phyloP scores from a whole-genome alignment of 2,113 vertebrate species.

The Pogona vitticeps region DNA sequence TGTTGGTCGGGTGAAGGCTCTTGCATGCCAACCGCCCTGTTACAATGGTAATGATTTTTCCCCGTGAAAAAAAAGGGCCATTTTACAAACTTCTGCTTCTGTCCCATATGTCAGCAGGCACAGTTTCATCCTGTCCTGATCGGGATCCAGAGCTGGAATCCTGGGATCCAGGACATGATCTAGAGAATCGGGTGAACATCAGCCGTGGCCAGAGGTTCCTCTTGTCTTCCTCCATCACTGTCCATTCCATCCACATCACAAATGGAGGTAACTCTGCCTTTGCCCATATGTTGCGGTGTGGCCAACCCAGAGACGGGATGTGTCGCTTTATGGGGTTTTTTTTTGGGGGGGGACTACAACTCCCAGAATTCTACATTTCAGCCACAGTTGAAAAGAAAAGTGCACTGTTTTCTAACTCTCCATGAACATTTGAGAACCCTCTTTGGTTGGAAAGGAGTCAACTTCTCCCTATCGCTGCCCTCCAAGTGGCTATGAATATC shows the following conservation, averaged over 20 bases:
- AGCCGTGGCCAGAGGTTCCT: constrained; percentile 80
- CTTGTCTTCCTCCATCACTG: constrained; percentile 86
- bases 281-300: too few relatives aligned
- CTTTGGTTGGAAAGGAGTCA: not conserved
- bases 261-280: constrained; percentile 80
- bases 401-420: not conserved
- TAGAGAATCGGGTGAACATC: constrained; percentile 79
- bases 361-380: too few relatives aligned
- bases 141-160: constrained; percentile 81
- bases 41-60: not conserved
- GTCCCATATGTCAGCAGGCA: constrained; percentile 35
- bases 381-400: too few relatives aligned
- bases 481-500: not conserved
- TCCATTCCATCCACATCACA: constrained; percentile 89
- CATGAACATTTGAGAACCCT: not conserved
- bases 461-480: not conserved
- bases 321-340: not conserved
- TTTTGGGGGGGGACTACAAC: not conserved
- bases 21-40: not conserved
- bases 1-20: not conserved
- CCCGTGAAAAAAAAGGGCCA: not conserved
- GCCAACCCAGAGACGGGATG: too few relatives aligned
- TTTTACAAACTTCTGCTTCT: not conserved
- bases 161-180: constrained; percentile 89
- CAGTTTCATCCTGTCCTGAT: constrained; percentile 80